phyloP scores from a whole-genome alignment of 2,888 invertebrate genomes.

The Pachliopta kotzebuea region DNA sequence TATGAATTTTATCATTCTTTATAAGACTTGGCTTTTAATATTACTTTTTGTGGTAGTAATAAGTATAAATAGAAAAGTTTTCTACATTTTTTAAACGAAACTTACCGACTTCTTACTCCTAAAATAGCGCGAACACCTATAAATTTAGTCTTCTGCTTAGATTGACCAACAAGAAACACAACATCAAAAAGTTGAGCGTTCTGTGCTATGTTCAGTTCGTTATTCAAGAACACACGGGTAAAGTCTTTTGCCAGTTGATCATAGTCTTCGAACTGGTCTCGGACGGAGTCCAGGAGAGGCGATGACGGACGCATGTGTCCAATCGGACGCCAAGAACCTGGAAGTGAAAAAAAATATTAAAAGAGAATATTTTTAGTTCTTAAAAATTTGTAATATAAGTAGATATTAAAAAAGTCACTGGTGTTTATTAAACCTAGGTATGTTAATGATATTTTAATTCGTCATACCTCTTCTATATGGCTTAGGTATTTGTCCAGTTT shows the following conservation, averaged over 20 bases:
- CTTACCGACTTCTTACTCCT: conserved; percentile 92
- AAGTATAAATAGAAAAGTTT: no score
- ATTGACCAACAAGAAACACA: conserved; percentile 93
- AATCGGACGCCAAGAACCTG: conserved; percentile 95
- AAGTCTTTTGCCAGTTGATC: conserved; percentile 96
- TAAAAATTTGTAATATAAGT: background rate
- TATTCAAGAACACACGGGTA: conserved; percentile 92
- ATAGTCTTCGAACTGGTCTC: conserved; percentile 96
- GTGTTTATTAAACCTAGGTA: background rate
- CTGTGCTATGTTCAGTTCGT: conserved; percentile 86
- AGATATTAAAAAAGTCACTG: background rate
- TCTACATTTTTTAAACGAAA: background rate
- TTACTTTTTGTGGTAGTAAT: no score
- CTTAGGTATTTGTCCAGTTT: conserved; percentile 97
- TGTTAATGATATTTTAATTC: background rate
- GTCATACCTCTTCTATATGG: conserved; percentile 90
- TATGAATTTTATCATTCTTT: no score
- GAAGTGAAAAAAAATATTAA: conserved; percentile 20
- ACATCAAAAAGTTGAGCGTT: conserved; percentile 94
- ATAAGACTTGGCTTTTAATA: no score
- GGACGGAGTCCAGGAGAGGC: conserved; percentile 93
- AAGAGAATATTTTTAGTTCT: background rate
- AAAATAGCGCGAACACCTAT: conserved; percentile 95
- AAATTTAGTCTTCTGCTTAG: conserved; percentile 94
- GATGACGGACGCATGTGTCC: conserved; percentile 97